A percentile compares a stretch with the other conserved stretches of the same genome.
Conservation (phyloP, 2,888 invertebrate genomes). For the Dynastes tityus region DNA sequence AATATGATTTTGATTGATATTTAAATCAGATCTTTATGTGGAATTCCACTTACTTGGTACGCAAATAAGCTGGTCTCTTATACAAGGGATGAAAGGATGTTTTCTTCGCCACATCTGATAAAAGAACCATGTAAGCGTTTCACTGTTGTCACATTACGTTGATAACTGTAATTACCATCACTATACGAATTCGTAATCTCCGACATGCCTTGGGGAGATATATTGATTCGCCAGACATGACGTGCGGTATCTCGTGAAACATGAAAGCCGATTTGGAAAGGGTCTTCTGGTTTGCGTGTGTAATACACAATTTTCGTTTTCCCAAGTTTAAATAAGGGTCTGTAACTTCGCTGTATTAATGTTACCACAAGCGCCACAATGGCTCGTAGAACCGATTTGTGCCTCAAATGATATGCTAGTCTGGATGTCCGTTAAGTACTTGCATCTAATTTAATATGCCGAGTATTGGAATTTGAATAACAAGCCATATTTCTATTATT, state of each 20-base stretch:
- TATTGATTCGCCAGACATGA: conserved; percentile 34
- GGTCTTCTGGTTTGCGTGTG: background rate
- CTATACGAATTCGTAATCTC: conserved; percentile 23
- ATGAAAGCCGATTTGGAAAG: conserved; percentile 32
- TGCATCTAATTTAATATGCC: background rate
- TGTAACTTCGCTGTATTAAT: conserved; percentile 12
- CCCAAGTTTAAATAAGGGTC: conserved; percentile 10
- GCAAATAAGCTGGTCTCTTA: too few species aligned
- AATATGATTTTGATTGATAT: too few species aligned
- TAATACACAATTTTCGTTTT: conserved; percentile 36
- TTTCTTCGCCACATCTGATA: too few species aligned
- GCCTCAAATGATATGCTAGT: conserved; percentile 5
- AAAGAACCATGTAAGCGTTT: background rate
- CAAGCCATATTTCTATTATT: too few species aligned
- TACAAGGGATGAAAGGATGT: too few species aligned
- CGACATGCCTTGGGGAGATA: conserved; percentile 12
- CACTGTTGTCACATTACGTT: conserved; percentile 7
- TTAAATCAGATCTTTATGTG: too few species aligned
- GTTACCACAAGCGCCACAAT: background rate
- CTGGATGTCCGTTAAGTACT: background rate
- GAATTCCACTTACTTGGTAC: too few species aligned
- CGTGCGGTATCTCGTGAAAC: conserved; percentile 16
- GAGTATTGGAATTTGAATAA: too few species aligned
- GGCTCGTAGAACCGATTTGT: background rate
- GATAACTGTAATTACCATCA: conserved; percentile 31